Conservation (phyloP, 1,140 invertebrate genomes). For the Coelopa frigida region DNA sequence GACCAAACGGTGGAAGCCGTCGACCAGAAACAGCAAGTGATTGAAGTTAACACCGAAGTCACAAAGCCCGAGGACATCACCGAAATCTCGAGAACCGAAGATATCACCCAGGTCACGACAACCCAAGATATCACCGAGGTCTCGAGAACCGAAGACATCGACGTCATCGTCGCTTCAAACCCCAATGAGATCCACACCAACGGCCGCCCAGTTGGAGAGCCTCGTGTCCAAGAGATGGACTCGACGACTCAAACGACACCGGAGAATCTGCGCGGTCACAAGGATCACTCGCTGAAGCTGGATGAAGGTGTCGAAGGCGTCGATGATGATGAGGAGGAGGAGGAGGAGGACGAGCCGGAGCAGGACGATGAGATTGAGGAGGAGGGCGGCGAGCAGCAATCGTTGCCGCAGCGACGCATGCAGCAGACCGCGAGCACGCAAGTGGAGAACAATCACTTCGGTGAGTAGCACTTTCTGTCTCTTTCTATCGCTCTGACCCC, state of each 20-base stretch:
- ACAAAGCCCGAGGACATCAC: constrained; percentile 13
- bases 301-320: constrained; percentile 3
- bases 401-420: constrained; percentile 2
- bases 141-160: background rate
- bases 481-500: no score
- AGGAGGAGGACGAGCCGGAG: constrained; percentile 3
- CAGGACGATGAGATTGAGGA: background rate
- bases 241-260: constrained; percentile 40
- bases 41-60: constrained; percentile 1
- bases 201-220: background rate
- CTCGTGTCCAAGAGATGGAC: constrained; percentile 32
- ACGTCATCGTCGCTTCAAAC: background rate
- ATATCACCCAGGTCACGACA: no score
- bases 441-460: constrained; percentile 74
- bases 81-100: background rate
- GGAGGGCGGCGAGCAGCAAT: constrained; percentile 22
- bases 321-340: constrained; percentile 8
- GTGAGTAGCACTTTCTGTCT: no score
- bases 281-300: constrained; percentile 16
- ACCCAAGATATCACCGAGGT: no score
- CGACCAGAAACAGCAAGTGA: constrained; percentile 7
- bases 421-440: constrained; percentile 58
- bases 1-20: constrained; percentile 29
- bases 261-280: constrained; percentile 27
- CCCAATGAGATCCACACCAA: constrained; percentile 3